Evolutionary conservation across 2,888 invertebrate genomes (phyloP).

Genomic region (Stenodera caucasica): DNA sequence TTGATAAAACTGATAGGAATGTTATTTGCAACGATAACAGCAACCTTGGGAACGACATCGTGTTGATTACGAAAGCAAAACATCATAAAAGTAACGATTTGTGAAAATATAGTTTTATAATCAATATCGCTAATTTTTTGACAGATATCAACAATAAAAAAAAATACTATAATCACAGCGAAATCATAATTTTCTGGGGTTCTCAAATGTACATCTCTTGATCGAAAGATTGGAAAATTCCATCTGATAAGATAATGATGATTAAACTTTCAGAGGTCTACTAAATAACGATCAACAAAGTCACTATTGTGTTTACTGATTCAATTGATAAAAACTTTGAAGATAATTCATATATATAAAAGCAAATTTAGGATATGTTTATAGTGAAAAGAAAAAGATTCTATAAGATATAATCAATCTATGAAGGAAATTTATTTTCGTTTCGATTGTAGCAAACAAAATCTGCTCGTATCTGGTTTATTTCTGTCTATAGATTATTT

Average conservation of each 20-base stretch:
- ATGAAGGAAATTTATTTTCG: background rate
- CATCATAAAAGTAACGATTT: conserved; percentile 19
- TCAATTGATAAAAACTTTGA: background rate
- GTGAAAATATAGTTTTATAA: conserved; percentile 11
- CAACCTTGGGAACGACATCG: conserved; percentile 38
- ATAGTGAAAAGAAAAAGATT: too few relatives aligned
- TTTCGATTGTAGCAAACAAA: background rate
- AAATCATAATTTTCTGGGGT: background rate
- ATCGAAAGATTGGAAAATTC: conserved; percentile 18
- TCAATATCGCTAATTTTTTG: conserved; percentile 9
- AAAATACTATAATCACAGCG: background rate
- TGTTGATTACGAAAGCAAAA: conserved; percentile 21
- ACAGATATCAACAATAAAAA: background rate
- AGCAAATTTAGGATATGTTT: background rate
- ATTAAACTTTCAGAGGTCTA: background rate
- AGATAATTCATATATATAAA: background rate
- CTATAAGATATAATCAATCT: background rate
- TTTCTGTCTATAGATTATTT: background rate
- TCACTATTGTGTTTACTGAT: background rate
- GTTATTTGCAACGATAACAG: conserved; percentile 44
- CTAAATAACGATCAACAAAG: background rate
- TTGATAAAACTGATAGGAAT: conserved; percentile 46
- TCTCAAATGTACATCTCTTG: background rate
- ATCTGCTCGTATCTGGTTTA: background rate
- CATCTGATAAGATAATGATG: conserved; percentile 24